Evolutionary conservation across 2,797 vertebrate species (phyloP), one percentile per base, ranked within the genome.

Genomic region (Poeciliopsis gracilis): DNA sequence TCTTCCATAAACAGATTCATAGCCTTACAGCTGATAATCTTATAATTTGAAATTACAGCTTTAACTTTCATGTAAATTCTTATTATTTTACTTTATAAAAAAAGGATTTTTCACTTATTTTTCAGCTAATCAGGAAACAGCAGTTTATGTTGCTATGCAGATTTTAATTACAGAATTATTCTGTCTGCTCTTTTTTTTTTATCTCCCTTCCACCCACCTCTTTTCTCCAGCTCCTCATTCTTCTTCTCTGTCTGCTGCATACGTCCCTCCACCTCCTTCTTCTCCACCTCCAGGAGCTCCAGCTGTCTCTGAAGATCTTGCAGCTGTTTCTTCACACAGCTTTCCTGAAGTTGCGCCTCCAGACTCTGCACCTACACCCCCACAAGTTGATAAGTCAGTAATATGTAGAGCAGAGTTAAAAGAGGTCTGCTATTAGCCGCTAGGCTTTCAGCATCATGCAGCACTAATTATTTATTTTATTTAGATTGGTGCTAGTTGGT

Each of bases 221-320:
- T 91, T 51, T 75, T 79, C 82, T 94, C 93, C 89, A 96, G 90
- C 72, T 91, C 87, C 28, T 63, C 45, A 33, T 91, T 95, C 86
- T 90, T 95, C 91, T 89, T 94, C 88, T 93, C 92, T 53, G 87
- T 61, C 57, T 89, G 83, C 82, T 94, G 92, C 78, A 96, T 89
- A 9, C 93, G 90, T 53, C 73, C 89, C n/a, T 96, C 95, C n/a
- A 67, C 76, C 81, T 96, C 95, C 87, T 91, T 95, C 90, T 95
- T 96, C 84, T 96, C 95, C 87, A 91, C 94, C 71, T 96, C 95
- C 86, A 95, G 79, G 76, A 96, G 90, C 78, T 95, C 94, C 87
- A 95, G 84, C 87, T 96, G 96, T 73, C 88, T 93, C 91, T 94
- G 94, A 77, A 96, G 87, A 33, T 86, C 84, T 73, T 91, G 91